A percentile compares a stretch with the other conserved stretches of the same genome.
Conservation (phyloP, 1,140 invertebrate genomes). For the Pseudomyrmex sp. region DNA sequence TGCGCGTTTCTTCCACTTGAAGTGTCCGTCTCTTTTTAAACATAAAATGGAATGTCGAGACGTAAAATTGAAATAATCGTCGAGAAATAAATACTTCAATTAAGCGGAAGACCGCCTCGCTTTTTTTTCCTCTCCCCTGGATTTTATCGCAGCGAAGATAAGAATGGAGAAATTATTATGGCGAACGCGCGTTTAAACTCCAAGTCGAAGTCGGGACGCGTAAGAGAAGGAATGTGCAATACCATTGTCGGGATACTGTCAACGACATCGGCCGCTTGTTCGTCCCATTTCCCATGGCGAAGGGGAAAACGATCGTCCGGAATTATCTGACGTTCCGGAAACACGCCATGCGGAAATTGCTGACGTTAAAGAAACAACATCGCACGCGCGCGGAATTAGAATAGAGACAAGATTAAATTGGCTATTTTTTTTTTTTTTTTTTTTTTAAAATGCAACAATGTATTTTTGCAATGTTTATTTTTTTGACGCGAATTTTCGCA, state of each 20-base stretch:
- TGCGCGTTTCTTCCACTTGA: too few species aligned
- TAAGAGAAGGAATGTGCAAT: slow-evolving; percentile 4
- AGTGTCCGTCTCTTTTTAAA: too few species aligned
- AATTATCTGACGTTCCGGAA: slow-evolving; percentile 22
- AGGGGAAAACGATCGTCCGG: slow-evolving; percentile 9
- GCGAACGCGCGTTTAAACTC: slow-evolving; percentile 10
- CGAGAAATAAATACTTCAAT: neutral
- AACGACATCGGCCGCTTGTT: slow-evolving; percentile 22
- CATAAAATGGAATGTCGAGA: too few species aligned
- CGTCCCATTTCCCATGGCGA: neutral
- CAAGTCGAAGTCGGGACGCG: neutral
- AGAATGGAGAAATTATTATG: slow-evolving; percentile 18
- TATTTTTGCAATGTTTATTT: neutral
- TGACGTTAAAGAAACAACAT: slow-evolving; percentile 30
- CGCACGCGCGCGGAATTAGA: neutral
- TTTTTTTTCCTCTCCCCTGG: neutral
- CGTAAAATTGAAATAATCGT: neutral
- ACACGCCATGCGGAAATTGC: neutral
- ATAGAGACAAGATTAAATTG: neutral
- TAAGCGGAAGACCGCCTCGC: neutral
- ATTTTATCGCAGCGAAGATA: neutral
- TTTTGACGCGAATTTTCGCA: neutral
- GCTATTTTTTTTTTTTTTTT: too few species aligned
- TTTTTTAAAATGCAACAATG: neutral
- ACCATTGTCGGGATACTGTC: slow-evolving; percentile 35